These are phyloP conservation scores for Mastigias papua DNA, from an alignment of 30 jellyfish, hydroid and myxozoan species.

Conservation along the genomic window DNA sequence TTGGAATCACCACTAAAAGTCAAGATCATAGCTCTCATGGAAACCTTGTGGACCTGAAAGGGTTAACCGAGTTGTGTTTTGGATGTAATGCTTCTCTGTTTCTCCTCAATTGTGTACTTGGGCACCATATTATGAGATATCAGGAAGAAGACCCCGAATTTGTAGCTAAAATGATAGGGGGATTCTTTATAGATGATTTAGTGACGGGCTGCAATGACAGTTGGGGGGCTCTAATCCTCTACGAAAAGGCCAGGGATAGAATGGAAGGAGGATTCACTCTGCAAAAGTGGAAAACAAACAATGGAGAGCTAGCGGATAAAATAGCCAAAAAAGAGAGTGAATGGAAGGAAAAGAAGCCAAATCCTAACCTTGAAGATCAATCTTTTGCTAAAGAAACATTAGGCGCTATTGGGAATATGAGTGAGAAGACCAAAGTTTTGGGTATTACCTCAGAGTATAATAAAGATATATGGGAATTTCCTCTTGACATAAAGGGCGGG, in stretches of 20 bases:
- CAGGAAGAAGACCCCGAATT: constrained; percentile 56
- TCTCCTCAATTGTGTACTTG: constrained; percentile 45
- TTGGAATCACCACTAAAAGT: too few species aligned
- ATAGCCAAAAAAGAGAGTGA: constrained; percentile 48
- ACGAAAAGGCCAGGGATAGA: constrained; percentile 60
- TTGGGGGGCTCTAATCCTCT: constrained; percentile 27
- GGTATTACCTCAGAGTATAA: constrained; percentile 58
- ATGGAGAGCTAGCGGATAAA: constrained; percentile 38
- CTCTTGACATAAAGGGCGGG: constrained; percentile 32
- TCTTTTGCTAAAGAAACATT: constrained; percentile 41
- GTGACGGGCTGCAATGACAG: constrained; percentile 40
- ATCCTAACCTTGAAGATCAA: constrained; percentile 36
- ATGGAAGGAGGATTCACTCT: constrained; percentile 71
- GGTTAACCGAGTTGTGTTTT: constrained; percentile 39
- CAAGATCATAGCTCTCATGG: too few species aligned
- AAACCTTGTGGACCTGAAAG: too few species aligned
- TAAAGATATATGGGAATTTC: constrained; percentile 31
- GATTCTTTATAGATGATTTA: constrained; percentile 60
- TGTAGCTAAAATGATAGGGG: constrained; percentile 29
- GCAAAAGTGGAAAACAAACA: constrained; percentile 61
- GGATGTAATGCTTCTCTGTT: constrained; percentile 51
- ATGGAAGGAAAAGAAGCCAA: neutral
- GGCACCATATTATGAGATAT: constrained; percentile 51
- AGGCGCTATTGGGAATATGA: constrained; percentile 17
- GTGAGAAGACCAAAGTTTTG: constrained; percentile 21